Evolutionary conservation across 2,888 invertebrate species (phyloP), one percentile per base, ranked within the genome.

Genomic region (Sclerodermus sp.): DNA sequence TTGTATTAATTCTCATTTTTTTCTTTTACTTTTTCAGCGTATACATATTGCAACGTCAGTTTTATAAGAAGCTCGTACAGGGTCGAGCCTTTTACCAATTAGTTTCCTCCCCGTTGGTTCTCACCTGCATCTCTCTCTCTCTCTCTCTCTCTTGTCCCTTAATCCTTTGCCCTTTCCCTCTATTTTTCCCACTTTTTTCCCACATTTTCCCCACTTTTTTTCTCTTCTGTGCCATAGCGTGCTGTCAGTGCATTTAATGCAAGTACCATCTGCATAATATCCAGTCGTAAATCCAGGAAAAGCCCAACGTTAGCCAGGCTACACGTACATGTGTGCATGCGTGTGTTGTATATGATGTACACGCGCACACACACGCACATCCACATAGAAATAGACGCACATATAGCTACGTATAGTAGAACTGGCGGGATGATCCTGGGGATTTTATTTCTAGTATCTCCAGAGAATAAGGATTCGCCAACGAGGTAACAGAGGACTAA

Each of bases 181-280:
- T 12, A 38, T 32, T 16, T 39, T n/a, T 29, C 31, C 42, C 32
- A 5, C 23, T 23, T 23, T 8, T 23, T 8, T 23, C 3, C 8
- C 23, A 23, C 3, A 23, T 3, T 23, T 23, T 23, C 29, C 51
- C 15, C 17, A 36, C 16, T 30, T 43, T 23, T 54, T 58, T 53
- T 42, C 51, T 50, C 44, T 15, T 41, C 31, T 43, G 36, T 40
- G 38, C 42, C 16, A 16, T 16, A 30, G 32, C 39, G 41, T 49
- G 49, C 59, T 61, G 62, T 62, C 64, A 54, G 58, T 59, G 48
- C 60, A 60, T 66, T 64, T 65, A 68, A 64, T 62, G 62, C 64
- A 64, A 68, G 68, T 66, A 68, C 64, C 65, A 68, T 71, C 68
- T 72, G 72, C 72, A 69, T 72, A 71, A 72, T 68, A 65, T 67